A percentile compares a stretch with the other conserved stretches of the same genome.
phyloP scores from a whole-genome alignment of 2,888 invertebrate genomes.

The Microctonus hyperodae region DNA sequence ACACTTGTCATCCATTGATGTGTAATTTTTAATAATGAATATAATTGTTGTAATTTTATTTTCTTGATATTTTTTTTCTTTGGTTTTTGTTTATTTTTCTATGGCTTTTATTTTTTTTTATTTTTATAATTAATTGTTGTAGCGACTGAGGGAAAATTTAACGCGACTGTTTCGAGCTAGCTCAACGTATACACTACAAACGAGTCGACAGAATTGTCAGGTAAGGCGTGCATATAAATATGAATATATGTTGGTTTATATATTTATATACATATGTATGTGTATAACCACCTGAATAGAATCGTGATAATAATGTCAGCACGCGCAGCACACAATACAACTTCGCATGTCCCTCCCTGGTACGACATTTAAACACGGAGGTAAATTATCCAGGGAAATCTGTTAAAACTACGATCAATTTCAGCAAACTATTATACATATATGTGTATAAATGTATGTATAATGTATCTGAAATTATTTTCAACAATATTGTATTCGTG shows the following conservation, averaged over 20 bases:
- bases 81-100: no score
- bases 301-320: slow-evolving; percentile 32
- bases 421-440: neutral
- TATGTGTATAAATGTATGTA: neutral
- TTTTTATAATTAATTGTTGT: no score
- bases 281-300: slow-evolving; percentile 6
- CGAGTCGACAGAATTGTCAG: neutral
- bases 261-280: neutral
- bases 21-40: neutral
- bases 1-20: neutral
- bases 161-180: neutral
- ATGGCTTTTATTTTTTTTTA: neutral
- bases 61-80: no score
- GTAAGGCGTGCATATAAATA: neutral
- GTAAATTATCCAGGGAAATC: slow-evolving; percentile 31
- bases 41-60: neutral
- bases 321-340: slow-evolving; percentile 23
- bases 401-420: slow-evolving; percentile 21
- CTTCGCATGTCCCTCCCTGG: slow-evolving; percentile 28
- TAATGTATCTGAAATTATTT: neutral
- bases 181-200: neutral
- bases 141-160: neutral
- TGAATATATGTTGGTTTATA: neutral
- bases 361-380: slow-evolving; percentile 24
- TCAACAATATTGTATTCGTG: no score